A percentile compares a stretch with the other conserved stretches of the same genome.
Evolutionary conservation across 2,113 vertebrate species (phyloP).

Genomic region (Hepsetus odoe): DNA sequence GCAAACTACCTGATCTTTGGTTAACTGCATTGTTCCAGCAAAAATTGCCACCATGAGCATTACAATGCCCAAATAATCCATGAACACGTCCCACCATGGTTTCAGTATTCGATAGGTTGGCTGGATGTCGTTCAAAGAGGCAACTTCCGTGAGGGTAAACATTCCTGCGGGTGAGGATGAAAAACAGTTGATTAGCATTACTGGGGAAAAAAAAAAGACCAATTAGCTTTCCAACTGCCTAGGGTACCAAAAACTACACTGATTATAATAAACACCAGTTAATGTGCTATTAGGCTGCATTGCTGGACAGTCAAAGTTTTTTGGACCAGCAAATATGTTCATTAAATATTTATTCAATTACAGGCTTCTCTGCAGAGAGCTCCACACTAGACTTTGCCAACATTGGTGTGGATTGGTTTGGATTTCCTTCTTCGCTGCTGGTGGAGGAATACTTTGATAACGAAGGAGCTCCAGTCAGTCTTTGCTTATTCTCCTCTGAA

Average conservation of each 20-base stretch:
- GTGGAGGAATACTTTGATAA: constrained; percentile 93
- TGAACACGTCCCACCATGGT: constrained; percentile 99
- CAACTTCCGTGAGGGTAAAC: constrained; percentile 99
- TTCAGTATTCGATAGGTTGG: constrained; percentile 98
- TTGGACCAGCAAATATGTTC: too few relatives aligned
- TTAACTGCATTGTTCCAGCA: constrained; percentile 98
- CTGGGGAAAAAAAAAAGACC: too few relatives aligned
- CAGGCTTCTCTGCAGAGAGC: constrained; percentile 92
- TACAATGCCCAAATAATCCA: constrained; percentile 97
- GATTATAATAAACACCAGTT: too few relatives aligned
- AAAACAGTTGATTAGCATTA: constrained; percentile 25
- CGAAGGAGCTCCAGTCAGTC: constrained; percentile 86
- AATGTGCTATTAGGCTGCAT: too few relatives aligned
- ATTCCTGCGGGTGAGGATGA: constrained; percentile 84
- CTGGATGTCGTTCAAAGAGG: constrained; percentile 96
- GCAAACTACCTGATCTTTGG: constrained; percentile 98
- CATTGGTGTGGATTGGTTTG: constrained; percentile 88
- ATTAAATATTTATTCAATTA: too few relatives aligned
- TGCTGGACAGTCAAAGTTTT: too few relatives aligned
- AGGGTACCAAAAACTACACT: too few relatives aligned
- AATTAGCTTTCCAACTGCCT: neutral
- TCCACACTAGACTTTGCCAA: constrained; percentile 90
- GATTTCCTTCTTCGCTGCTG: constrained; percentile 94
- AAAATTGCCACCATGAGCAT: constrained; percentile 99
- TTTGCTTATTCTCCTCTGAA: constrained; percentile 96